Evolutionary conservation across 2,113 vertebrate genomes (phyloP).

Genomic region (Macrotus californicus): DNA sequence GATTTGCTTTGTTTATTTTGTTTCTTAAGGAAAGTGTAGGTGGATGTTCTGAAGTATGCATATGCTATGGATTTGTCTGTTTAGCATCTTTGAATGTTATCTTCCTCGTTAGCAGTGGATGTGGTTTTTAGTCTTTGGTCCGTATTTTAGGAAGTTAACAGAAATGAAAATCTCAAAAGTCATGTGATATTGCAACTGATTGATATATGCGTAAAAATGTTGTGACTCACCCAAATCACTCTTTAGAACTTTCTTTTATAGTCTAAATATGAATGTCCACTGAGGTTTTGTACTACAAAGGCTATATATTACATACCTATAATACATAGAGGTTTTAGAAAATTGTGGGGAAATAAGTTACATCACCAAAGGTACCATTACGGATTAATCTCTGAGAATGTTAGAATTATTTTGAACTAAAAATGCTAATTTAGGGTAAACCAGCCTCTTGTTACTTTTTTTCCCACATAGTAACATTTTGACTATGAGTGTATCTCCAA

Average conservation of each 20-base stretch:
- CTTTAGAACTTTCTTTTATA: not conserved
- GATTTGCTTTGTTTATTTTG: not conserved
- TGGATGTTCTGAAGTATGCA: not conserved
- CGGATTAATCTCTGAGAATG: not conserved
- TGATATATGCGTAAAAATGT: not conserved
- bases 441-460: not conserved
- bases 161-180: not conserved
- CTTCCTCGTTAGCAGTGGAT: not conserved
- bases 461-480: not conserved
- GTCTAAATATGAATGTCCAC: not conserved
- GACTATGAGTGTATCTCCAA: not conserved
- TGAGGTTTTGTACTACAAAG: not conserved
- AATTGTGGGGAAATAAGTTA: not conserved
- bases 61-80: not conserved
- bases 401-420: not conserved
- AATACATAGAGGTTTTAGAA: not conserved
- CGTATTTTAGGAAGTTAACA: not conserved
- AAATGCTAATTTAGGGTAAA: not conserved
- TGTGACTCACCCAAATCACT: not conserved
- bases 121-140: not conserved
- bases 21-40: conserved; percentile 16
- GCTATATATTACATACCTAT: not conserved
- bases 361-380: not conserved
- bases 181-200: not conserved
- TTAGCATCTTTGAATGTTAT: not conserved